These are phyloP conservation scores for Bhutanitis thaidina DNA, from an alignment of 2,888 invertebrate genomes.

Conservation along the genomic window DNA sequence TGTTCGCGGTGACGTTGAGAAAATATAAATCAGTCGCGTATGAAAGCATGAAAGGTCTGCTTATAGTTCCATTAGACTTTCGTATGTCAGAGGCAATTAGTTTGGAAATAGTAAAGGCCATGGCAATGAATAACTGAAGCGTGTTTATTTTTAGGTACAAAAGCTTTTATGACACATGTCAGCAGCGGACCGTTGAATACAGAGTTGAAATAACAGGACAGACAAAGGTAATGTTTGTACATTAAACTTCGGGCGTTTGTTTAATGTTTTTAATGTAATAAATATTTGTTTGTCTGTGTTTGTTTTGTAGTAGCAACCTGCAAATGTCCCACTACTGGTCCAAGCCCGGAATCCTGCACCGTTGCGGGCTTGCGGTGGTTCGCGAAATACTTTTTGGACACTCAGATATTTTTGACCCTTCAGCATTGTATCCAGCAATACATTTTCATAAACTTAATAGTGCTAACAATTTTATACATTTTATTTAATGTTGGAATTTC, in stretches of 20 bases:
- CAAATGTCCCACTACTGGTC: no score
- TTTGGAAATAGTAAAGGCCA: slow-evolving; percentile 6
- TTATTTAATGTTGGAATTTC: no score
- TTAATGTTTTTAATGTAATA: not conserved
- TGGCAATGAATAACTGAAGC: slow-evolving; percentile 7
- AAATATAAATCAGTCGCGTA: slow-evolving; percentile 47
- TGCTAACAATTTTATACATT: no score
- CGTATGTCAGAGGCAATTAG: slow-evolving; percentile 16
- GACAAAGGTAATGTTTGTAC: not conserved
- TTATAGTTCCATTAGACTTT: slow-evolving; percentile 11
- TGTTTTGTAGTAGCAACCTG: no score
- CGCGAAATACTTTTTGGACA: no score
- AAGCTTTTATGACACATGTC: slow-evolving; percentile 10
- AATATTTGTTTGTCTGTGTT: no score
- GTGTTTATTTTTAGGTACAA: slow-evolving; percentile 13
- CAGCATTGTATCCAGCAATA: no score
- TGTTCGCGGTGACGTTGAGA: slow-evolving; percentile 49
- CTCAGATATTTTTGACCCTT: no score
- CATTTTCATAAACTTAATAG: no score
- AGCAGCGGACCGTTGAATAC: slow-evolving; percentile 1
- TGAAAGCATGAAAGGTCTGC: slow-evolving; percentile 16
- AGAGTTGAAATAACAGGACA: not conserved
- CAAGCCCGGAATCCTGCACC: no score
- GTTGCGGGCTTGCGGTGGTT: no score
- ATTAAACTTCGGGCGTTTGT: not conserved